Evolutionary conservation across 1,140 invertebrate species (phyloP), one percentile per base, ranked within the genome.

Genomic region (Dendrolimus punctatus): DNA sequence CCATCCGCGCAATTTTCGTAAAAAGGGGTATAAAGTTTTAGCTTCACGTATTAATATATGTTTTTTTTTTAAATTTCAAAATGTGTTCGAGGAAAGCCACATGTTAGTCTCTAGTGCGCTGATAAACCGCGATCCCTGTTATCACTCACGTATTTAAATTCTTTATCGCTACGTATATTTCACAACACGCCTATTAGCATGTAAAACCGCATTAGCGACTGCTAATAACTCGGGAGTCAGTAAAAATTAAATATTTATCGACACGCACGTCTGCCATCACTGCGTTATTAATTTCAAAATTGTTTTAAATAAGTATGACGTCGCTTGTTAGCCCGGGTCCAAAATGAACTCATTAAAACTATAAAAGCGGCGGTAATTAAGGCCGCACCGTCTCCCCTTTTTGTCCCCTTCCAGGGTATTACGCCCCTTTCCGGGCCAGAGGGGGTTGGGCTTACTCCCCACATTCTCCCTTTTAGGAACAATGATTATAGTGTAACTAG

Each of bases 341-440:
- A 75, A 85, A 85, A 85, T 85, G 80, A 83, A 83, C 80, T 83
- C 82, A 85, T 85, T 85, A 83, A 83, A 85, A 85, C 81, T 85
- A 85, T 85, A 85, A 85, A 85, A 82, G 80, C 82, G 65, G 73
- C 66, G 78, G 80, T 85, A 83, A 85, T 85, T 85, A 85, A 85
- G 78, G 70, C 78, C 72, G 54, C 62, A 61, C 64, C 69, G 73
- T 70, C 68, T 60, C 62, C 52, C 48, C 37, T 39, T 39, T 36
- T 53, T 43, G 23, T 39, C 47, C 38, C 41, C 48, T 55, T 50
- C 56, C 54, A 41, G 9, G 47, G 5, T 39, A 36, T 42, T 23
- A 45, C 41, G 47, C 59, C 53, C 65, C 57, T 58, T 53, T 57
- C 63, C 63, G 51, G 53, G 45, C 63, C 57, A 44, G 46, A 40